Evolutionary conservation across 2,888 invertebrate genomes (phyloP).

Genomic region (Dicyrtomina minuta): DNA sequence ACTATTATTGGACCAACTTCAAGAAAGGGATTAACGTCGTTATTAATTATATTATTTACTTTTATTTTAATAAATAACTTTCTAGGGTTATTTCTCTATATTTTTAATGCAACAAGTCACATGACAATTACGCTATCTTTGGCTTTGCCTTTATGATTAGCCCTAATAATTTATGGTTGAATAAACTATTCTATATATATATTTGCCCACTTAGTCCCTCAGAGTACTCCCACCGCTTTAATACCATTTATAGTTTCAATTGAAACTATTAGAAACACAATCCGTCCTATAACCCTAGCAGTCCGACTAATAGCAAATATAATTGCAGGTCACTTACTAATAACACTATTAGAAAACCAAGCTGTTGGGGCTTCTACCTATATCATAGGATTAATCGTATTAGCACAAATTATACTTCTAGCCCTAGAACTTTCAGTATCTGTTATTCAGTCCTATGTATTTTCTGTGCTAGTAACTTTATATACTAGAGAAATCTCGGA

Average conservation of each 20-base stretch:
- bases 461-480: conserved; percentile 66
- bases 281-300: conserved; percentile 69
- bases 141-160: conserved; percentile 66
- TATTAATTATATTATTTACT: conserved; percentile 63
- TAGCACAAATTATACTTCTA: conserved; percentile 63
- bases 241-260: conserved; percentile 74
- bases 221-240: conserved; percentile 65
- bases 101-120: conserved; percentile 70
- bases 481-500: conserved; percentile 68
- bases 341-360: conserved; percentile 67
- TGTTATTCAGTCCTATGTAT: conserved; percentile 69
- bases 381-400: conserved; percentile 58
- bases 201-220: conserved; percentile 69
- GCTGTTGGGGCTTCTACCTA: too few species aligned
- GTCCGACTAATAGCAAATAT: conserved; percentile 75
- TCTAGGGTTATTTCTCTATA: conserved; percentile 69
- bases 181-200: conserved; percentile 65
- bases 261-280: conserved; percentile 73
- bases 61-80: conserved; percentile 69
- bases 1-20: conserved; percentile 56
- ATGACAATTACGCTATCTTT: conserved; percentile 64
- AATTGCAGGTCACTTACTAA: conserved; percentile 71
- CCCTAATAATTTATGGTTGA: conserved; percentile 68
- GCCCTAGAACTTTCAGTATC: conserved; percentile 65
- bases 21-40: conserved; percentile 59